phyloP scores from a whole-genome alignment of 2,888 invertebrate genomes.

The Trypoxylon attenuatum region DNA sequence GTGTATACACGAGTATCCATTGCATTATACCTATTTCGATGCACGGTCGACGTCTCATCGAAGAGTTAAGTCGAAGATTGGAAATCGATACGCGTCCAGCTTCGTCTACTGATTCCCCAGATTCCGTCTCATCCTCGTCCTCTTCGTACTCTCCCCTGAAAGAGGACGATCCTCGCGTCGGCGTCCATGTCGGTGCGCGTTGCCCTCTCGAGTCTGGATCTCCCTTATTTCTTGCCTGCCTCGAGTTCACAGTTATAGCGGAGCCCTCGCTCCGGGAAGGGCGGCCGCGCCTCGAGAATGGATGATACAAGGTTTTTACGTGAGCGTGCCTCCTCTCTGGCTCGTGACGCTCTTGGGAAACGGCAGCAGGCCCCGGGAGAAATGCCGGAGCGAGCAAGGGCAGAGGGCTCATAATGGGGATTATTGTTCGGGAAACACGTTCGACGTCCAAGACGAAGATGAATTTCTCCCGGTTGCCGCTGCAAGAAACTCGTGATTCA shows the following conservation, averaged over 20 bases:
- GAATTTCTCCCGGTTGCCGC: constrained; percentile 11
- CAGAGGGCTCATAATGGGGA: constrained; percentile 31
- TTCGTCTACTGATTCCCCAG: constrained; percentile 24
- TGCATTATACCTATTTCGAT: constrained; percentile 49
- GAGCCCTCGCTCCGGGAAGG: neutral
- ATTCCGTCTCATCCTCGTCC: constrained; percentile 8
- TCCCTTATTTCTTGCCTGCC: constrained; percentile 9
- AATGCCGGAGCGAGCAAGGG: neutral
- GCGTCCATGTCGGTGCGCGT: neutral
- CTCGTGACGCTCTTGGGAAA: neutral
- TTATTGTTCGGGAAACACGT: constrained; percentile 47
- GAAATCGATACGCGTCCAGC: constrained; percentile 48
- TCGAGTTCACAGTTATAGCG: constrained; percentile 22
- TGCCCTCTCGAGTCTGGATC: too few species aligned
- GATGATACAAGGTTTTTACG: constrained; percentile 15
- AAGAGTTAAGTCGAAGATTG: constrained; percentile 49
- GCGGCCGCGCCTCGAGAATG: constrained; percentile 2
- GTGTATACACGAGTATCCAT: constrained; percentile 46
- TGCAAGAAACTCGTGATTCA: constrained; percentile 2
- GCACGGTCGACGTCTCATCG: constrained; percentile 41
- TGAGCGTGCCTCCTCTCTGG: neutral
- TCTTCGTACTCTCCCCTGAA: constrained; percentile 3
- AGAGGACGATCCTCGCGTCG: too few species aligned
- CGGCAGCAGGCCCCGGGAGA: neutral
- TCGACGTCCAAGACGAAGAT: constrained; percentile 31